Base-by-base conservation (phyloP, 92 coral and sea anemone species). In the Porites cylindrica region DNA sequence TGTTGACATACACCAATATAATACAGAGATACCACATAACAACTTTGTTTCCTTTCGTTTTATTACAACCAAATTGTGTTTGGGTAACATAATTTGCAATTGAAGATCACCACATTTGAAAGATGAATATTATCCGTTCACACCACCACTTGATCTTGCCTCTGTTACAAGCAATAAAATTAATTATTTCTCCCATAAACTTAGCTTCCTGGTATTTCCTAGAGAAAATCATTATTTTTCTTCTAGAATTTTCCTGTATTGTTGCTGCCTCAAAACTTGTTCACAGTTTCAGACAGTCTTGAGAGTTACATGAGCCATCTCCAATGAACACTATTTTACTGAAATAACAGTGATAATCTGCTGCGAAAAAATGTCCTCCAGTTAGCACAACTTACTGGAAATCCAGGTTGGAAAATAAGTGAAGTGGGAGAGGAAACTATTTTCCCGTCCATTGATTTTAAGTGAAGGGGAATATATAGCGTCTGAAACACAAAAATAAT, bases 371-470 rank as follows among this genome's bases (percentile, higher is more conserved):
- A 10, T 56, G 61, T 56, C 16, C 1, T 10, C 13, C 61, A 56
- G 61, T 56, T 56, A 56, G 61, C 16, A 56, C 12, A 29, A 82
- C 99, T 85, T 87, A 97, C 99, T 66, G 99, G 99, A 88, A 95
- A 97, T 23, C 95, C 91, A 29, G 96, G 95, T 54, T 90, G 83
- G 70, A 97, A 97, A 68, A 90, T 90, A 61, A 97, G 75, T 43
- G 93, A 63, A 2, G 86, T 21, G 23, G 99, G 99, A 70, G 89
- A 84, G 23, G 94, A 86, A 47, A 87, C 84, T 81, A 97, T 80
- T 88, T 93, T 91, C 38, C 99, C 99, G 87, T 96, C 98, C 97
- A 96, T 91, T 59, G 96, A 95, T 82, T 95, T 95, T 66, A 97
- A 79, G 73, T 88, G 90, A 61, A 97, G 85, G 63, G 95, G 90